Evolutionary conservation across 2,113 vertebrate genomes (phyloP).

Genomic region (Semnornis frantzii): DNA sequence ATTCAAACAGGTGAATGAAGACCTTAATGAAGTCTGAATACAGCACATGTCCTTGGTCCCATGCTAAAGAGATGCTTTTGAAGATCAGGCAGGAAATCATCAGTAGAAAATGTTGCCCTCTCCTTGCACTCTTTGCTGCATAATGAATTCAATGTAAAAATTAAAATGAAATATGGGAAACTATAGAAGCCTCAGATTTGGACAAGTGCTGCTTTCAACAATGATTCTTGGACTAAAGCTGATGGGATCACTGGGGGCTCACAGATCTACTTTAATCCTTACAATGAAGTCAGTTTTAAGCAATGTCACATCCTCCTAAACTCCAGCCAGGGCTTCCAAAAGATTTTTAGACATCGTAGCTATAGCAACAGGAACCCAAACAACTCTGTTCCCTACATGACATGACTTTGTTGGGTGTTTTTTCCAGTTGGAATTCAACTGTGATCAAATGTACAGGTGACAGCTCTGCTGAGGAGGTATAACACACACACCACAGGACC

Average conservation of each 20-base stretch:
- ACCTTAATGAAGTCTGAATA: not conserved
- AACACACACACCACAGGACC: slow-evolving; percentile 42
- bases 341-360: not conserved
- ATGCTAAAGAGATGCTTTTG: not conserved
- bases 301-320: not conserved
- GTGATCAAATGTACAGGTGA: slow-evolving; percentile 42
- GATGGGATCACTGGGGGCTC: not conserved
- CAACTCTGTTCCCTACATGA: slow-evolving; percentile 17
- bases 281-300: not conserved
- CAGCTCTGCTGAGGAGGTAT: slow-evolving; percentile 24
- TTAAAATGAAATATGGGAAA: slow-evolving; percentile 33
- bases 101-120: slow-evolving; percentile 42
- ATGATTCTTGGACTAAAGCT: not conserved
- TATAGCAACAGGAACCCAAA: slow-evolving; percentile 55
- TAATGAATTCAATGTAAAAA: slow-evolving; percentile 54
- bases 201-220: not conserved
- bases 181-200: not conserved
- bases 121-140: slow-evolving; percentile 31
- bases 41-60: not conserved
- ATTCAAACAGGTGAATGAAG: not conserved
- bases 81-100: slow-evolving; percentile 60
- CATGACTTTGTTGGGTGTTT: slow-evolving; percentile 32
- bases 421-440: slow-evolving; percentile 16
- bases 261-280: not conserved
- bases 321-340: slow-evolving; percentile 38